Base-by-base conservation (phyloP, 2,113 vertebrate species). In the Pelusios castaneus region DNA sequence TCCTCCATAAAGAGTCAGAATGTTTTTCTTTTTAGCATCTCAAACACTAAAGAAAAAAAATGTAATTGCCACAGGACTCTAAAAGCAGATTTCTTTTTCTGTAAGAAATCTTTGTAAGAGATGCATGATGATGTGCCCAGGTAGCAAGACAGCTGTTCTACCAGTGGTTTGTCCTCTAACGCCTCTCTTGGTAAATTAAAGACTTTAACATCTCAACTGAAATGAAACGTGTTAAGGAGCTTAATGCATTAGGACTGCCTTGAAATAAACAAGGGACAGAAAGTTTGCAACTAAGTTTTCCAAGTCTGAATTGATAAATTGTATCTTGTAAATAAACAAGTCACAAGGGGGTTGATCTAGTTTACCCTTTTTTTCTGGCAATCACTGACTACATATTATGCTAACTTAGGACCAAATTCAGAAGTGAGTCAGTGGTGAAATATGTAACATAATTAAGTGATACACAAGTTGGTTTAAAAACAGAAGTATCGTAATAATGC, bases 61-160 rank as follows among this genome's bases (percentile, higher is more conserved):
- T 92, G 88, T 93, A 95, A 96, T 95, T 91, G 92, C 81, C 91
- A 60, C 55, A 43, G 21, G 67, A 45, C 94, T 94, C 60, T 92
- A 93, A 94, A 94, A 92, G 87, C 90, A 95, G 10, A 95, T 89
- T 94, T 94, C 91, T 45, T 89, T 85, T 96, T 38, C 90, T 81
- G 31, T 90, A 90, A 91, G 29, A 85, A 84, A 47, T 80, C 87
- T 87, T 94, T 82, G 47, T 93, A 93, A 52, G 70, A 95, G 58
- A 94, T 84, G 70, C 92, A 97, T 96, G 91, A 91, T 96, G 87
- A 96, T 54, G 41, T 87, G 87, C 88, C 80, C 91, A 95, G 84
- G 47, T 84, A 94, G 93, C 85, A 90, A 88, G 73, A 79, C 90
- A 96, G 80, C 51, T 93, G 17, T 84, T 96, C 70, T 91, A 83